Evolutionary conservation across 2,797 vertebrate genomes (phyloP), one percentile per base, ranked within the genome.

Genomic region (Amniataba percoides): DNA sequence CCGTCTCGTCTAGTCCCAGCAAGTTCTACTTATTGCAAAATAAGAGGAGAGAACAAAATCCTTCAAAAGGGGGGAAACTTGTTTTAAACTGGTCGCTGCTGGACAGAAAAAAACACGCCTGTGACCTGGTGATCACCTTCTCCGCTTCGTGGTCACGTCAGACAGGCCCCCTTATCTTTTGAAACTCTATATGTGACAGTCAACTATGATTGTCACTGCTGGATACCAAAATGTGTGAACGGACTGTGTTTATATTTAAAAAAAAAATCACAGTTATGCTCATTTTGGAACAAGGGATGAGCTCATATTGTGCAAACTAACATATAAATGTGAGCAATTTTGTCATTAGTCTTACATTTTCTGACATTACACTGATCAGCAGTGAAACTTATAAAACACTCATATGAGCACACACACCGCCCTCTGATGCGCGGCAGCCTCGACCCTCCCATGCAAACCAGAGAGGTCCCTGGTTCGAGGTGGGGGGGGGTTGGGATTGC

Each of bases 401-500:
- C 11, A 6, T 1, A 31, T 68, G 60, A 39, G 71, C 78, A 73
- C 81, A 56, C 82, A 61, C 80, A 52, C 55, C 18, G 5, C 75
- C 78, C 53, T 66, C 43, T 42, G 60, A 62, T 11, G 15, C 73
- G 74, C 25, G 9, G 9, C 74, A 77, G 76, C 59, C 53, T 78
- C 70, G 49, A 59, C 52, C 77, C 85, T 62, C 49, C 69, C 48
- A 21, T 39, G 23, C 64, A 51, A 61, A 77, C 31, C 52, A 48
- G 52, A 85, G 71, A 80, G 80, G 49, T 80, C 77, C 90, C 74
- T 80, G 86, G 78, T 82, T 88, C 85, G 81, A 31, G 27, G 27
- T n/a, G 27, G 27, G 27, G 34, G 72, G 62, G 80, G 81, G 88
- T 92, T 94, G 82, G 64, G 78, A 76, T 92, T 92, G 88, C 92